Base-by-base conservation (phyloP, 2,888 invertebrate species). In the Prostheceraeus crozeri region DNA sequence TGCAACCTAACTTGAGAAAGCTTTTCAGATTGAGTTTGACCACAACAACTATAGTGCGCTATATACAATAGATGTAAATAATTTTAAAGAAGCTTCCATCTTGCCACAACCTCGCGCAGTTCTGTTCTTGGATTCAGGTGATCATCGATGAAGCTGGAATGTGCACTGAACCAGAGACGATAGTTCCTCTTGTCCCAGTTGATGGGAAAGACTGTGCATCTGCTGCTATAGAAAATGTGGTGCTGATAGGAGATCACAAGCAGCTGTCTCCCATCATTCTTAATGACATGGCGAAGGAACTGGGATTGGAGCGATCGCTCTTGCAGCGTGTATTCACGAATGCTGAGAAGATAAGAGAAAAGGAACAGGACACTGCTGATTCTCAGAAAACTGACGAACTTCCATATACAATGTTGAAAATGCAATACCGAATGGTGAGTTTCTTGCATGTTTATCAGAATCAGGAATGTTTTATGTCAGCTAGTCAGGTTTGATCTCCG, bases 121-220 rank as follows among this genome's bases (percentile, higher is more conserved):
- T n/a, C n/a, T n/a, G n/a, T n/a, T n/a, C n/a, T n/a, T n/a, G n/a
- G n/a, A n/a, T n/a, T n/a, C 66, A 72, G 67, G 16, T 68, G 10
- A 69, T 72, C 11, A 66, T 72, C n/a, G 72, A 72, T 52, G 72
- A 72, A 61, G 65, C 68, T 55, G 71, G 69, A 6, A 71, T 71
- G 72, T 70, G 70, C 57, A 68, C 67, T 8, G 72, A 72, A 58
- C 70, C 71, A 10, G 68, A 71, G 52, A 67, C 65, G 57, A 46
- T 72, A 57, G 63, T 69, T 4, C 68, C 71, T n/a, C 67, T 72
- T 53, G n/a, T n/a, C n/a, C n/a, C n/a, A n/a, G n/a, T n/a, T n/a
- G n/a, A n/a, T n/a, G n/a, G n/a, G n/a, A 33, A 33, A 33, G n/a
- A 11, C 10, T 33, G n/a, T 33, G 10, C n/a, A 10, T 10, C 33